A percentile compares a stretch with the other conserved stretches of the same genome.
These are phyloP conservation scores for Peromyscus nudipes DNA, from an alignment of 2,797 vertebrate genomes.

Conservation along the genomic window DNA sequence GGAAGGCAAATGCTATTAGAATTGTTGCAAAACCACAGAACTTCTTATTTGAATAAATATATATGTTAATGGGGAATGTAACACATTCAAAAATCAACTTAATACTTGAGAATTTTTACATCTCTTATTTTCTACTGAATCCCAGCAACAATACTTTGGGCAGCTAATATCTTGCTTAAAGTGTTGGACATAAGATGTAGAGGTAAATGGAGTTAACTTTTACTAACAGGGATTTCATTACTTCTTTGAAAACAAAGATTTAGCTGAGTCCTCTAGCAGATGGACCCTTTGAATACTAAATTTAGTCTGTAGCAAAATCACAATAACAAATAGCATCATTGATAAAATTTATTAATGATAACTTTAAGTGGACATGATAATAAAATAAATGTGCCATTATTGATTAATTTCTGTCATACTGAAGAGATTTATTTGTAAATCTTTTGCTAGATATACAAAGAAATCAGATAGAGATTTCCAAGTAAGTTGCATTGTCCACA, in stretches of 20 bases:
- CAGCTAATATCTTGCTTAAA: background rate
- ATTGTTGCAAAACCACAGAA: background rate
- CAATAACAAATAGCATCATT: background rate
- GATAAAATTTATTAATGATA: constrained; percentile 32
- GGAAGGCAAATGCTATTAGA: background rate
- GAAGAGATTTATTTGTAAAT: background rate
- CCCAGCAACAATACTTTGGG: background rate
- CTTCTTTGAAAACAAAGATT: constrained; percentile 8
- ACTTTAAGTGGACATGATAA: background rate
- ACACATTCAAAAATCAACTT: background rate
- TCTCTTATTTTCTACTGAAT: background rate
- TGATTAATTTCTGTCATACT: constrained; percentile 26
- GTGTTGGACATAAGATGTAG: background rate
- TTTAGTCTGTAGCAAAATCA: background rate
- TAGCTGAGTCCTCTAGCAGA: background rate
- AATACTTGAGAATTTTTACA: constrained; percentile 22
- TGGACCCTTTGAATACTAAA: background rate
- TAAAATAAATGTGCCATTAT: constrained; percentile 2
- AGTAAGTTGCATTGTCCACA: constrained; percentile 81
- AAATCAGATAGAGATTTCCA: background rate
- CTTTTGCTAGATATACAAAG: background rate
- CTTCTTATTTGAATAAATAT: background rate
- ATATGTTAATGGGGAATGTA: background rate
- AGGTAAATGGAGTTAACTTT: constrained; percentile 16
- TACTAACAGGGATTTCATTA: background rate